phyloP scores from a whole-genome alignment of 1,140 invertebrate genomes.

The Brachionus plicatilis region DNA sequence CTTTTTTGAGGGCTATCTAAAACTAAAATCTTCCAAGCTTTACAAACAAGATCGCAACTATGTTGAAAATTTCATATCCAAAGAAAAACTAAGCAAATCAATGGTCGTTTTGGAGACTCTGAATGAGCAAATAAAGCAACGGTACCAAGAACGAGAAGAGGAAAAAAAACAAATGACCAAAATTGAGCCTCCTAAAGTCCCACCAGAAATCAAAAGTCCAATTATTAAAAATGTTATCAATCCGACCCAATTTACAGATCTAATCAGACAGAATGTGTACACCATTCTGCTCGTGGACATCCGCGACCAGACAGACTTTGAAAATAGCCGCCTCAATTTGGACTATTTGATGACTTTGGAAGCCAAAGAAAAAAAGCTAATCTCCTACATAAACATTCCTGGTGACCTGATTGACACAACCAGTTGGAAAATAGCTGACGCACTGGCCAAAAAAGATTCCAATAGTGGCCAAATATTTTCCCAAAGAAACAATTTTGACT shows the following conservation, averaged over 20 bases:
- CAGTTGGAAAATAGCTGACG: background rate
- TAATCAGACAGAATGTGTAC: background rate
- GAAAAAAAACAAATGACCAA: background rate
- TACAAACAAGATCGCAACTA: slow-evolving; percentile 9
- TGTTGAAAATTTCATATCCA: slow-evolving; percentile 30
- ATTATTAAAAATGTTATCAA: background rate
- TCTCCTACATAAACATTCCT: background rate
- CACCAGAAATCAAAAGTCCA: background rate
- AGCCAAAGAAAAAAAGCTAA: background rate
- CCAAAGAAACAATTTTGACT: background rate
- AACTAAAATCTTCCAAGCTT: background rate
- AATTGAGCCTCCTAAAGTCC: background rate
- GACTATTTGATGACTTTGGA: background rate
- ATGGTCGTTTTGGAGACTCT: background rate
- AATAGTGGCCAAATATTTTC: background rate
- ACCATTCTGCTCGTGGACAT: slow-evolving; percentile 1
- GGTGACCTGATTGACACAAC: background rate
- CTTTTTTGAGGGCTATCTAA: slow-evolving; percentile 21
- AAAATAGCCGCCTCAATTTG: background rate
- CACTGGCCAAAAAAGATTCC: background rate
- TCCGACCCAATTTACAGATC: background rate
- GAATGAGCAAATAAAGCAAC: background rate
- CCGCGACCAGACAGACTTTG: background rate
- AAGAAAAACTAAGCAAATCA: slow-evolving; percentile 14
- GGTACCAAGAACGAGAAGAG: background rate